phyloP scores from a whole-genome alignment of 1,140 invertebrate genomes.

The roundworm (Caenorhabditis elegans) region WBcel235 BX284605.5:10376001-10376500 shows the following conservation, averaged over 20 bases:
- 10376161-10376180: conserved; percentile 35
- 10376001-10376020: conserved; percentile 51
- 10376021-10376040: conserved; percentile 31
- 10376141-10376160: conserved; percentile 51
- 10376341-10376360: conserved; percentile 46
- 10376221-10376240: conserved; percentile 41
- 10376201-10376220: conserved; percentile 52
- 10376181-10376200: conserved; percentile 60
- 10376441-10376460: too few species aligned
- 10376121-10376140: conserved; percentile 55
- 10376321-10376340: conserved; percentile 48
- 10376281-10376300: conserved; percentile 48
- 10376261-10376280: conserved; percentile 8
- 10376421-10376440: conserved; percentile 45
- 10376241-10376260: conserved; percentile 19
- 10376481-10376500: too few species aligned
- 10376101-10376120: conserved; percentile 42
- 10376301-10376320: conserved; percentile 39
- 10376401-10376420: conserved; percentile 42
- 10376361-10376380: conserved; percentile 51
- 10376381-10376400: conserved; percentile 47
- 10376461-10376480: too few species aligned
- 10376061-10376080: conserved; percentile 39
- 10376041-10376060: background rate
- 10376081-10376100: background rate